These are phyloP conservation scores for Flabesymbios commensalis DNA, from an alignment of 2,888 invertebrate genomes.

Conservation along the genomic window DNA sequence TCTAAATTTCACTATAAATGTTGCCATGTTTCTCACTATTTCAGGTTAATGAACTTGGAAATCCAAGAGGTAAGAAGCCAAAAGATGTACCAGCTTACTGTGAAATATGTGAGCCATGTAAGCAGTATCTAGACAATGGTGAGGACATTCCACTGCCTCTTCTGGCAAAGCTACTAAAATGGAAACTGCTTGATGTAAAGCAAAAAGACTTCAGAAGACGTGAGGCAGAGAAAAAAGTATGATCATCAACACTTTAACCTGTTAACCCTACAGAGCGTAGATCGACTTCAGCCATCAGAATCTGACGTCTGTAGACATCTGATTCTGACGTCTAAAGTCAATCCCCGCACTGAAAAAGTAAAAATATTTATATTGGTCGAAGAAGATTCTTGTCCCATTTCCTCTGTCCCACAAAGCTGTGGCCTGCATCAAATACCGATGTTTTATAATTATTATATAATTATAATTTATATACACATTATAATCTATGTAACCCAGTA, in stretches of 20 bases:
- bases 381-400: too few species aligned
- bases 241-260: neutral
- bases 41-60: conserved; percentile 56
- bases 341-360: too few species aligned
- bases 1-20: too few species aligned
- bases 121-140: conserved; percentile 51
- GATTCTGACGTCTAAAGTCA: too few species aligned
- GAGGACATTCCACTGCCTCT: conserved; percentile 57
- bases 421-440: too few species aligned
- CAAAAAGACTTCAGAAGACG: conserved; percentile 49
- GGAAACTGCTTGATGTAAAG: conserved; percentile 53
- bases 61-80: conserved; percentile 55
- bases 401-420: too few species aligned
- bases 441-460: too few species aligned
- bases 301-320: too few species aligned
- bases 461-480: too few species aligned
- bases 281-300: too few species aligned
- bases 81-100: conserved; percentile 54
- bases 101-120: conserved; percentile 58
- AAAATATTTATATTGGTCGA: neutral
- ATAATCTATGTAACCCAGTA: too few species aligned
- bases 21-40: neutral
- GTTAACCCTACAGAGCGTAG: neutral
- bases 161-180: conserved; percentile 57
- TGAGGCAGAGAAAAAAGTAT: conserved; percentile 53